Evolutionary conservation across 2,113 vertebrate genomes (phyloP).

Genomic region (Trogon melanurus): DNA sequence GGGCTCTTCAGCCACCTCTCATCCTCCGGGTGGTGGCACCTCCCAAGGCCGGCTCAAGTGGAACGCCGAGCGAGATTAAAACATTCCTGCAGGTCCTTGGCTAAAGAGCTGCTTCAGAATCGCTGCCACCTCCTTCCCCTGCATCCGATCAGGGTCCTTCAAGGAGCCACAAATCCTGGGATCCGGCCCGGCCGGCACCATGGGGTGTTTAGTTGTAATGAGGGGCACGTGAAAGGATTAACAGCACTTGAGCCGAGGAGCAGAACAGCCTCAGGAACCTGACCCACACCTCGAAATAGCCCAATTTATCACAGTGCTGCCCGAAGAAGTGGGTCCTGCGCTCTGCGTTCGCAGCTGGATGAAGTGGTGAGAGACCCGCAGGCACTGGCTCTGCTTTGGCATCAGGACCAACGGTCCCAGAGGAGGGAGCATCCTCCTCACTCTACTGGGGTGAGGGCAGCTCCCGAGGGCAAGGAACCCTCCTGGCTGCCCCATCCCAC

Average conservation of each 20-base stretch:
- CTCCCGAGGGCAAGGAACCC: rapidly evolving
- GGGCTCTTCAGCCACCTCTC: constrained; percentile 45
- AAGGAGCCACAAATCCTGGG: constrained; percentile 18
- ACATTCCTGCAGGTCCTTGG: constrained; percentile 40
- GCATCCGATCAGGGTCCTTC: neutral
- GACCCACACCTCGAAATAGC: neutral
- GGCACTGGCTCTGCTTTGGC: rapidly evolving
- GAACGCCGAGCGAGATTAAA: neutral
- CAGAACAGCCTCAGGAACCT: rapidly evolving
- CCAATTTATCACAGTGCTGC: neutral
- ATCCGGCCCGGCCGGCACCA: neutral
- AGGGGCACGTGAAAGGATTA: constrained; percentile 7
- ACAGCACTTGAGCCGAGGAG: neutral
- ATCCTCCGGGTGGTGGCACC: neutral
- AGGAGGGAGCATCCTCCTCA: neutral
- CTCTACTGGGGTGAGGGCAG: neutral
- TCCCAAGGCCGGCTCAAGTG: neutral
- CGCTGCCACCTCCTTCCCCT: neutral
- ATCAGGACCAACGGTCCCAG: rapidly evolving
- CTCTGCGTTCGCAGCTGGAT: neutral
- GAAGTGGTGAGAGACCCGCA: neutral
- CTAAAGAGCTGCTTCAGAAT: constrained; percentile 37
- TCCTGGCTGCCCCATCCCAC: neutral
- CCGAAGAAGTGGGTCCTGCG: rapidly evolving
- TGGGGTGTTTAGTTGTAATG: neutral